Evolutionary conservation across 2,113 vertebrate species (phyloP).

Genomic region (Ceuthmochares aereus): DNA sequence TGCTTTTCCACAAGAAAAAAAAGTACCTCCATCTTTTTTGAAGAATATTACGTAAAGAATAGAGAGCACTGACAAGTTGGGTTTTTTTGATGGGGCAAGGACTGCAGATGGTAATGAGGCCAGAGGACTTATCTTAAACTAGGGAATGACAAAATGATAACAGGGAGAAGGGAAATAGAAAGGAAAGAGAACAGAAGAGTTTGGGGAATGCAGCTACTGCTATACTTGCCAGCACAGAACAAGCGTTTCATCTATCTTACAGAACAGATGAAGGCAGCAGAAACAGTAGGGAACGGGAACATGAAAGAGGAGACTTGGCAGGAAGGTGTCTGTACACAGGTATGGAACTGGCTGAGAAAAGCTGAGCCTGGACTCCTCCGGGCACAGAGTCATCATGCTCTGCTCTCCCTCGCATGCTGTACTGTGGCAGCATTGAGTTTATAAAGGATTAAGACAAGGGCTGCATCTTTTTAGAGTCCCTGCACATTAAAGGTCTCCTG

Average conservation of each 20-base stretch:
- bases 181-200: not conserved
- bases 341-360: not conserved
- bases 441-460: not conserved
- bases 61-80: not conserved
- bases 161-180: not conserved
- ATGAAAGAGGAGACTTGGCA: not conserved
- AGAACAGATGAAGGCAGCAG: not conserved
- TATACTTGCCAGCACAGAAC: not conserved
- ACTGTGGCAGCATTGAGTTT: not conserved
- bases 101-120: not conserved
- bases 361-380: not conserved
- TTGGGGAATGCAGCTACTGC: not conserved
- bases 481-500: not conserved
- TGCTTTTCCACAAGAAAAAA: not conserved
- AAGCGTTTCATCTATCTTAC: not conserved
- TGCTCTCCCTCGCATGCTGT: accelerated
- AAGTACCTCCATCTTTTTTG: not conserved
- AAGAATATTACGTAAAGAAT: not conserved
- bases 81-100: not conserved
- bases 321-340: not conserved
- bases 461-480: not conserved
- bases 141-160: not conserved
- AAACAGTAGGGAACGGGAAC: not conserved
- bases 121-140: not conserved
- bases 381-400: accelerated